phyloP scores from a whole-genome alignment of 2,113 vertebrate species.

The Pangasianodon gigas region DNA sequence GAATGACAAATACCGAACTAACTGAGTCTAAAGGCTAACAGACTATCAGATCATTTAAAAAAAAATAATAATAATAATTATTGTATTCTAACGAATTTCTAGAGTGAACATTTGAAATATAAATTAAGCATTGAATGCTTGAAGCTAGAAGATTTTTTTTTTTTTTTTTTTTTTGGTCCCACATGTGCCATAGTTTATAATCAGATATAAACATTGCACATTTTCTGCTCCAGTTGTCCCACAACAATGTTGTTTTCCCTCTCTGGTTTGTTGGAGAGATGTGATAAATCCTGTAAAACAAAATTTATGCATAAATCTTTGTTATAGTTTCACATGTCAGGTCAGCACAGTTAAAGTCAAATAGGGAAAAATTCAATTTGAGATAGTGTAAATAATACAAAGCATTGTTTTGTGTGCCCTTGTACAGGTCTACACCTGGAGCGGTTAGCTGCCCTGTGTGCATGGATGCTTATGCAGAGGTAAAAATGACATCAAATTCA shows the following conservation, averaged over 20 bases:
- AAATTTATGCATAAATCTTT: neutral
- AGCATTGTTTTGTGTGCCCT: neutral
- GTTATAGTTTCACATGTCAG: neutral
- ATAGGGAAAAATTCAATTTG: neutral
- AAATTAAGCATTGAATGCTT: neutral
- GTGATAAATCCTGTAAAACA: neutral
- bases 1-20: neutral
- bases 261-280: neutral
- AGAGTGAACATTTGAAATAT: neutral
- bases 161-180: no score
- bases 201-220: no score
- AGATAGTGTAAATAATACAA: neutral
- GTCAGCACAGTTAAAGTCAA: neutral
- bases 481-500: conserved; percentile 55
- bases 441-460: conserved; percentile 88
- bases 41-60: neutral
- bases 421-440: conserved; percentile 75
- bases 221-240: neutral
- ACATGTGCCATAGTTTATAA: neutral
- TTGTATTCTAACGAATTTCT: no score
- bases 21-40: neutral
- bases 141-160: no score
- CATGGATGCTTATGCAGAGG: conserved; percentile 89
- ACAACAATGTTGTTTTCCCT: neutral
- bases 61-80: no score